phyloP scores from a whole-genome alignment of 2,113 vertebrate genomes.

The Phylloscopus whistleri region DNA sequence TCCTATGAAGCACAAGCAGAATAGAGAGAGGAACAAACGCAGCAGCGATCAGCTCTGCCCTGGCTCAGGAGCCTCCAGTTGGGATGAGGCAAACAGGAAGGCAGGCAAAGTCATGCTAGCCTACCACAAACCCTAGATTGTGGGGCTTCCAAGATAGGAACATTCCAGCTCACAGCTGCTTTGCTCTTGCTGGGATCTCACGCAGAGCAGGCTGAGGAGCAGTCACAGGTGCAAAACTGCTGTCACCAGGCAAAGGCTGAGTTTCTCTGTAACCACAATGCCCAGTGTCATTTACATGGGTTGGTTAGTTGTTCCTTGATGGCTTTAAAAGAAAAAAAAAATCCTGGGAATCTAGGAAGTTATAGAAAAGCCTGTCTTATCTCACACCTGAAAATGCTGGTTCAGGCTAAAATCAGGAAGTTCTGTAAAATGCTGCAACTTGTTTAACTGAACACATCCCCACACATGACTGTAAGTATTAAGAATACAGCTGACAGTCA shows the following conservation, averaged over 20 bases:
- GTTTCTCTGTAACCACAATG: neutral
- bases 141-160: neutral
- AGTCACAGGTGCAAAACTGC: neutral
- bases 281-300: fast-evolving
- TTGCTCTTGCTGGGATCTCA: neutral
- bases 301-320: neutral
- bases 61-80: neutral
- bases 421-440: neutral
- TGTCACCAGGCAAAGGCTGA: neutral
- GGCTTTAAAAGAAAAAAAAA: neutral
- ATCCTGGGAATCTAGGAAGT: neutral
- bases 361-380: neutral
- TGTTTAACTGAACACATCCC: neutral
- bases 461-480: neutral
- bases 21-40: neutral
- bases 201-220: fast-evolving
- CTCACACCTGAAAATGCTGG: neutral
- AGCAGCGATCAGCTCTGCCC: neutral
- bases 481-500: neutral
- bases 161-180: fast-evolving
- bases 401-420: neutral
- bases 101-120: neutral
- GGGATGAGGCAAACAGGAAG: neutral
- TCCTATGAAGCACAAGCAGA: neutral
- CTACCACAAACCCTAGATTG: neutral